A percentile compares a stretch with the other conserved stretches of the same genome.
Evolutionary conservation across 2,797 vertebrate species (phyloP).

Genomic region (Ceyx erithaca): DNA sequence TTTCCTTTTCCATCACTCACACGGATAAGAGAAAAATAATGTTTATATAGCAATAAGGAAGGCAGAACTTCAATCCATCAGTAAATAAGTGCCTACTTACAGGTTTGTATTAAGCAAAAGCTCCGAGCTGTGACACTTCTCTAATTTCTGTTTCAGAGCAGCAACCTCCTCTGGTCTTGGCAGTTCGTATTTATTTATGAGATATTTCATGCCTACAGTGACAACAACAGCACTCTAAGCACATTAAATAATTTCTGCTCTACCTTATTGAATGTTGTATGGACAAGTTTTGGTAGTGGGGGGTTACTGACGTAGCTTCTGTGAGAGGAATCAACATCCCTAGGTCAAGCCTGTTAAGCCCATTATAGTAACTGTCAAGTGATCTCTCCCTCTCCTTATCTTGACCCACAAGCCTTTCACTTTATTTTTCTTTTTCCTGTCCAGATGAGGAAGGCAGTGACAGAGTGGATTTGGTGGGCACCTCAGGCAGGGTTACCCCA

Average conservation of each 20-base stretch:
- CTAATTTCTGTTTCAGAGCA: slow-evolving; percentile 89
- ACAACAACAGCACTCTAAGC: not conserved
- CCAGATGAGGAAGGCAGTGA: not conserved
- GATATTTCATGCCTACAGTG: slow-evolving; percentile 86
- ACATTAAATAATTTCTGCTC: not conserved
- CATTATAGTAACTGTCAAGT: too few species aligned
- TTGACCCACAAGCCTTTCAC: not conserved
- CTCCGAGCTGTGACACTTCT: slow-evolving; percentile 88
- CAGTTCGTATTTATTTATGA: slow-evolving; percentile 90
- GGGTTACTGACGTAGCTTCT: not conserved
- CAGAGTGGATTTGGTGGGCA: not conserved
- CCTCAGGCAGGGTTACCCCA: not conserved
- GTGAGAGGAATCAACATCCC: not conserved
- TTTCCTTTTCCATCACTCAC: not conserved
- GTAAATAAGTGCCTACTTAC: slow-evolving; percentile 80
- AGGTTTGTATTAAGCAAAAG: slow-evolving; percentile 75
- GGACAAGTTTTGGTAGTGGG: not conserved
- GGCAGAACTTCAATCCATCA: not conserved
- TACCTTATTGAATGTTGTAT: not conserved
- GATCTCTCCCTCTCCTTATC: not conserved
- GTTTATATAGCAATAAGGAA: not conserved
- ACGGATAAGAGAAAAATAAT: not conserved
- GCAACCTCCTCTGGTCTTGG: slow-evolving; percentile 87
- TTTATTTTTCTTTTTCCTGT: not conserved
- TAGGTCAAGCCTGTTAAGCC: too few species aligned